Conservation (phyloP, 2,888 invertebrate genomes). For the Ophioninae sp. region DNA sequence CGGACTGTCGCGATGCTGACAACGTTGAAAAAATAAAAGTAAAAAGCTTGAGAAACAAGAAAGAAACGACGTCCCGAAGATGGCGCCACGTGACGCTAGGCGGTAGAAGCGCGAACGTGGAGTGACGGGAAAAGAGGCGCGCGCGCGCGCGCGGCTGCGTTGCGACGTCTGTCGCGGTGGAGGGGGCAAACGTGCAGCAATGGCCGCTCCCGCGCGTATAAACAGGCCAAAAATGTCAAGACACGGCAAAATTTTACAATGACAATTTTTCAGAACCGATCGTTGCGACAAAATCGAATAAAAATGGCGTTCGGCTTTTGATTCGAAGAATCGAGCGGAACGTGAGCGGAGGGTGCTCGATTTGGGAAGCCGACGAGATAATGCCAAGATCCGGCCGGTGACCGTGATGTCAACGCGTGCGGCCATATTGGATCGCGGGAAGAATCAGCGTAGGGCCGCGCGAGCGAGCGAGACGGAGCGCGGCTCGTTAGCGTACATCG, state of each 20-base stretch:
- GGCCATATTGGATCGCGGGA: constrained; percentile 81
- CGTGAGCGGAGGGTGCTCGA: not conserved
- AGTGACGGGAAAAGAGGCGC: constrained; percentile 63
- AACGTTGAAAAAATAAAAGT: constrained; percentile 16
- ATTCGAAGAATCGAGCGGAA: not conserved
- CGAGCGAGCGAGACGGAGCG: constrained; percentile 20
- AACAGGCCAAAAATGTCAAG: constrained; percentile 76
- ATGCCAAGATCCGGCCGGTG: constrained; percentile 76
- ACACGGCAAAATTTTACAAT: constrained; percentile 48
- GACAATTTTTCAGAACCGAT: constrained; percentile 25
- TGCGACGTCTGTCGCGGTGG: constrained; percentile 36
- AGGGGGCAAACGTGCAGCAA: constrained; percentile 69
- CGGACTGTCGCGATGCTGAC: constrained; percentile 17
- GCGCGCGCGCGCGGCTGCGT: constrained; percentile 31
- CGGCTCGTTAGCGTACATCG: constrained; percentile 9
- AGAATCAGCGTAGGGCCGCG: constrained; percentile 62
- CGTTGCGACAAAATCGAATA: not conserved
- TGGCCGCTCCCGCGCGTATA: constrained; percentile 81
- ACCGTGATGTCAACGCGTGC: constrained; percentile 79
- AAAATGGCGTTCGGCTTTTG: not conserved
- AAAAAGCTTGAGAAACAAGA: constrained; percentile 47
- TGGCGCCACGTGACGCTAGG: constrained; percentile 27
- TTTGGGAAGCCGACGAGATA: not conserved
- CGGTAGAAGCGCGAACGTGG: constrained; percentile 62
- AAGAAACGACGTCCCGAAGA: constrained; percentile 1